A percentile compares a stretch with the other conserved stretches of the same genome.
These are phyloP conservation scores for Hydra vulgaris DNA, from an alignment of 30 jellyfish, hydroid and myxozoan species.

Conservation along the genomic window DNA sequence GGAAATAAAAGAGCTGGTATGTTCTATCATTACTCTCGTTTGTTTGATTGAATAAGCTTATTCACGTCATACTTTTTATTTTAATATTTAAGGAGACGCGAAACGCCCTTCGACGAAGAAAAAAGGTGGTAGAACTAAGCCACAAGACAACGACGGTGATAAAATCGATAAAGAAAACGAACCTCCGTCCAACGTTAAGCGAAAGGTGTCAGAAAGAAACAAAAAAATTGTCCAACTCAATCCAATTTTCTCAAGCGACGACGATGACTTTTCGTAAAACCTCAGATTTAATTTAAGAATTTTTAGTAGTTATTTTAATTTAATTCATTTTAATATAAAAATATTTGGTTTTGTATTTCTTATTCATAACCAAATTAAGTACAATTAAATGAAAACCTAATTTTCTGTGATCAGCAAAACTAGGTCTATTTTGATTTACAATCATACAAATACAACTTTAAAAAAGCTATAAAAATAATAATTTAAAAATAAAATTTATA, in stretches of 20 bases:
- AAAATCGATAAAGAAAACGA: slow-evolving; percentile 14
- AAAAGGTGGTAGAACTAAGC: neutral
- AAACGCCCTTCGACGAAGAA: neutral
- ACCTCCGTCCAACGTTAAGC: slow-evolving; percentile 9
- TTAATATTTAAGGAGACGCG: neutral
- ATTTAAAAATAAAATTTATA: no score
- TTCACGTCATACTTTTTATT: no score
- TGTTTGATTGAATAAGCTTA: no score
- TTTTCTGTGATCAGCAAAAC: no score
- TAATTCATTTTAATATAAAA: no score
- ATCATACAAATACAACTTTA: neutral
- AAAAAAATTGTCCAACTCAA: slow-evolving; percentile 16
- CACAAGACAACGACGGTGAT: slow-evolving; percentile 9
- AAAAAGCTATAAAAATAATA: neutral
- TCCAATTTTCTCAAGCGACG: slow-evolving; percentile 34
- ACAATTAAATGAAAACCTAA: no score
- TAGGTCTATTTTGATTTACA: neutral
- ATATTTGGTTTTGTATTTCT: no score
- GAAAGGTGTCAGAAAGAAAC: neutral
- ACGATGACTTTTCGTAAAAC: slow-evolving; percentile 2
- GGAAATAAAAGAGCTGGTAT: neutral
- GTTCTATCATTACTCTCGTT: neutral
- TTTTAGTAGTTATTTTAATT: no score
- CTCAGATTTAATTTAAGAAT: neutral
- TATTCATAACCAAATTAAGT: no score